phyloP scores from a whole-genome alignment of 1,140 invertebrate genomes.

The Drosophila melanica region DNA sequence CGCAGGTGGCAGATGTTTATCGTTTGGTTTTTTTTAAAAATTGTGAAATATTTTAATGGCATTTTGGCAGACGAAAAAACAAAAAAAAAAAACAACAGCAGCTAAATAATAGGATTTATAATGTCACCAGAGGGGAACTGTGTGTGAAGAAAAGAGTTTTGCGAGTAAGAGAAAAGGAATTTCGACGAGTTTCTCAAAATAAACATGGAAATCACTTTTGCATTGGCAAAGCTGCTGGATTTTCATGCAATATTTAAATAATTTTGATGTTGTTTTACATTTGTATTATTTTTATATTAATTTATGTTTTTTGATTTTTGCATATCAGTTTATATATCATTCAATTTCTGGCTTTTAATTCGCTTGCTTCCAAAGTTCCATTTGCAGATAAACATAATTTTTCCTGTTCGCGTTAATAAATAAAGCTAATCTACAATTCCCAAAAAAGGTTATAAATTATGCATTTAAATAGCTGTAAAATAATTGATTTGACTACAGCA shows the following conservation, averaged over 20 bases:
- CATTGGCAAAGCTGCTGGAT: too few species aligned
- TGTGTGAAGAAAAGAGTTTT: neutral
- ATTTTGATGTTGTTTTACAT: too few species aligned
- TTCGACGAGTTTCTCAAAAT: neutral
- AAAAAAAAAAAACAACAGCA: neutral
- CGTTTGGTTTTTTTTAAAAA: conserved; percentile 3
- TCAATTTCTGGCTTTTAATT: too few species aligned
- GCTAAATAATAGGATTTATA: conserved; percentile 4
- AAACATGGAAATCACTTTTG: too few species aligned
- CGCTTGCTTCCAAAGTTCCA: too few species aligned
- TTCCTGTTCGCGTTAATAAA: neutral
- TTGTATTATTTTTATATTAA: neutral
- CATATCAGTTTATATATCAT: neutral
- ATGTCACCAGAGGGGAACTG: neutral
- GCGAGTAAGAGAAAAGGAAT: neutral
- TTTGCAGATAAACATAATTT: too few species aligned
- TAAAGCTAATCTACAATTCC: neutral
- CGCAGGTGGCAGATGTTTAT: conserved; percentile 33
- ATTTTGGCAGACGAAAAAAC: conserved; percentile 20
- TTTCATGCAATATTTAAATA: too few species aligned
- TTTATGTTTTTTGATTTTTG: too few species aligned
- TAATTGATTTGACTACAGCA: neutral
- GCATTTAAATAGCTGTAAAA: neutral
- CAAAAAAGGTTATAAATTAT: neutral
- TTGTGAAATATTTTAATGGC: conserved; percentile 32